Evolutionary conservation across 2,888 invertebrate genomes (phyloP), one percentile per base, ranked within the genome.

Genomic region (Pomacea canaliculata): DNA sequence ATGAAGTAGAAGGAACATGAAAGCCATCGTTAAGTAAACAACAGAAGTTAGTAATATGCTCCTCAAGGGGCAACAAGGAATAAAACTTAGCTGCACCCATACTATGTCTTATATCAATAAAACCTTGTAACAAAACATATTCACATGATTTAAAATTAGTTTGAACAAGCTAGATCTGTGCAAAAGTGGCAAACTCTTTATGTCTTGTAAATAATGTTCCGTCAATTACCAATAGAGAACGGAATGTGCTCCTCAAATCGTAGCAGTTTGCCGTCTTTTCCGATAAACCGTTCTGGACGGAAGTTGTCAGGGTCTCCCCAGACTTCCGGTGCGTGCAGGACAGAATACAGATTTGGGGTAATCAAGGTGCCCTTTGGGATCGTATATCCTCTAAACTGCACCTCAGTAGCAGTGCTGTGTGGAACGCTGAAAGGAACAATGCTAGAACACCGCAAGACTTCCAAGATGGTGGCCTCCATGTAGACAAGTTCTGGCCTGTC

Each of bases 331-430:
- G 88, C 87, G 13, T 68, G 76, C 37, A 83, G 77, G 18, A 85
- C 83, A 16, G 85, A 83, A 51, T 82, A 78, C 27, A 87, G 62
- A 74, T 86, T 87, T 10, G 83, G 77, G 7, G 86, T 51, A 18
- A 85, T 78, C 9, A 80, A 74, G 5, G 83, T 79, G 19, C 80
- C 84, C 68, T 83, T 83, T 19, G 90, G 89, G 60, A 90, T 87
- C 8, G 77, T 76, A 69, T 84, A 88, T 23, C 87, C 88, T 8
- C 81, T 76, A 37, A 88, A 79, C 1, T 65, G 76, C 19, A 85
- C 81, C 60, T 89, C 88, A 27, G 80, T n/a, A 5, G 79, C 72
- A 3, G 81, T 82, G 7, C 75, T 27, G 83, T 87, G 80, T 78
- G 82, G 70, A 59, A 81, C 56, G 77, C 78, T 63, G 78, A 86